A percentile compares a stretch with the other conserved stretches of the same genome.
Evolutionary conservation across 2,888 invertebrate species (phyloP).

Genomic region (Eupithecia pulchellata): DNA sequence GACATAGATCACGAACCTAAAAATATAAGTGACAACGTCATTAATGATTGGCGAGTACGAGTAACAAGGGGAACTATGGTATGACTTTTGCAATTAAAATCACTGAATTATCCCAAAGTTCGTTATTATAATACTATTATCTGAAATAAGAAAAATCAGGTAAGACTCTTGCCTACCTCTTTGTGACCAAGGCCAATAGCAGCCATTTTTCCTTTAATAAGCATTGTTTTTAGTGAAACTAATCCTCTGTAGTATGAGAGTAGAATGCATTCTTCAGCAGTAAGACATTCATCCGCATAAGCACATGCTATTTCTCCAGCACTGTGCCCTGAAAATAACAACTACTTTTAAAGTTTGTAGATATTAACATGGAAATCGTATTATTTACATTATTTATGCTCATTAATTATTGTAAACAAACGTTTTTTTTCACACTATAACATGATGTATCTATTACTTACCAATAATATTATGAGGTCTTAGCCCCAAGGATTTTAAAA

Average conservation of each 20-base stretch:
- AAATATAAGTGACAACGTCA: neutral
- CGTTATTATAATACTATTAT: too few species aligned
- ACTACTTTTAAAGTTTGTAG: too few species aligned
- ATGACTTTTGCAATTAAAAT: too few species aligned
- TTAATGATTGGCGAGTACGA: too few species aligned
- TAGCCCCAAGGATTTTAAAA: constrained; percentile 30
- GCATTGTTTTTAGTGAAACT: neutral
- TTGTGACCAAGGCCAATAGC: neutral
- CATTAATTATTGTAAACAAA: too few species aligned
- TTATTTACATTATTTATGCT: too few species aligned
- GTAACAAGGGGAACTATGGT: too few species aligned
- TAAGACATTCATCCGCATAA: neutral
- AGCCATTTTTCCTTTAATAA: neutral
- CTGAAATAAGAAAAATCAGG: too few species aligned
- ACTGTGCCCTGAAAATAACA: neutral
- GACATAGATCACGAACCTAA: constrained; percentile 63
- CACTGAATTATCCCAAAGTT: too few species aligned
- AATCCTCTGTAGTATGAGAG: neutral
- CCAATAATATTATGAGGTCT: constrained; percentile 37
- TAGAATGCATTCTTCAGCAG: neutral
- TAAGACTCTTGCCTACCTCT: neutral
- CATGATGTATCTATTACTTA: constrained; percentile 9
- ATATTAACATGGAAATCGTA: too few species aligned
- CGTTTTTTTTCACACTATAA: too few species aligned
- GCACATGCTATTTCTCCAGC: neutral